Base-by-base conservation (phyloP, 2,888 invertebrate species). In the Gisinianus flammeolus region DNA sequence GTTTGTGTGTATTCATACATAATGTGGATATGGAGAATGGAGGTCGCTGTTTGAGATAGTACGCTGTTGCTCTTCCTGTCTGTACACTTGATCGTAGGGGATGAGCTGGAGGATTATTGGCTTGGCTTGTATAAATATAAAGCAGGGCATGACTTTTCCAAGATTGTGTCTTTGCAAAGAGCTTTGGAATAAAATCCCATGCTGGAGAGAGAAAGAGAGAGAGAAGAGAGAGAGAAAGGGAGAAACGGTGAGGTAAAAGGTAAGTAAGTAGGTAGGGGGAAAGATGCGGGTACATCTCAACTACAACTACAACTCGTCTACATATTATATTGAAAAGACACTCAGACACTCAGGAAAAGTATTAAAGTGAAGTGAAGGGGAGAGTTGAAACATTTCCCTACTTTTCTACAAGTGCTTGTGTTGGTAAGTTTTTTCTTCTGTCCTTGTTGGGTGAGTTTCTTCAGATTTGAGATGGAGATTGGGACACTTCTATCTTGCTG, bases 121-220 rank as follows among this genome's bases (percentile, higher is more conserved):
- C 67, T 67, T 22, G 19, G 33, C 67, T 67, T 33, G 44, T 44
- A 67, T 67, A 67, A 67, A 31, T 31, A 31, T 67, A 31, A 33
- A 67, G 67, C 10, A 67, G 31, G n/a, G 31, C 1, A 31, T 30
- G 67, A 67, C 67, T 67, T 67, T 31, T 33, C 5, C 67, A 31
- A 67, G 67, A 31, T 67, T 67, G 33, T 31, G 24, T 44, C 44
- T 44, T 44, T 44, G 44, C 19, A 44, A 44, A 44, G 44, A 44
- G 44, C 12, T 44, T 44, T 44, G 6, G 44, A 44, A 44, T 44
- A 44, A 44, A 44, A 44, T 12, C 44, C 44, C 19, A 35, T 35
- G 19, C 44, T 28, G 26, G 28, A 22, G 26, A 64, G 16, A 64
- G 1, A 64, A 26, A 64, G 22, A 10, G 26, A 58, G 16, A 64